phyloP scores from a whole-genome alignment of 2,888 invertebrate species.

The Nycteola revayana region DNA sequence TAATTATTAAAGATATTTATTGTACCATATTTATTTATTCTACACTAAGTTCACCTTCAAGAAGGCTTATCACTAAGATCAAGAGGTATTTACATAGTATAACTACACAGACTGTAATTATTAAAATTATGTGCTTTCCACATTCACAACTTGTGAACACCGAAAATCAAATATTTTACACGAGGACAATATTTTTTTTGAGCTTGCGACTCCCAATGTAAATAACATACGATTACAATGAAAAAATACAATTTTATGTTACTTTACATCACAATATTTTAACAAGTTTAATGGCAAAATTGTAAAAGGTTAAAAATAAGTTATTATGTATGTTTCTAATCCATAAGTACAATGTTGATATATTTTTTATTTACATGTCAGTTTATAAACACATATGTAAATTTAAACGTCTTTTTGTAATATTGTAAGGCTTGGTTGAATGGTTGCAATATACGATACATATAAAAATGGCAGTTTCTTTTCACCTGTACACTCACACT shows the following conservation, averaged over 20 bases:
- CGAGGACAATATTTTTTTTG: conserved; percentile 16
- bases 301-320: conserved; percentile 7
- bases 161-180: conserved; percentile 12
- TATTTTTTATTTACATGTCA: too few relatives aligned
- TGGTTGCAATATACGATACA: conserved; percentile 26
- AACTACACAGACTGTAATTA: conserved; percentile 22
- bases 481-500: conserved; percentile 3
- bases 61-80: conserved; percentile 28
- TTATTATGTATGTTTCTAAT: conserved; percentile 17
- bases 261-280: conserved; percentile 12
- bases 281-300: too few relatives aligned
- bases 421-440: conserved; percentile 23
- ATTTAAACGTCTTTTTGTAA: conserved; percentile 18
- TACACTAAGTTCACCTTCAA: conserved; percentile 31
- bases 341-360: conserved; percentile 23
- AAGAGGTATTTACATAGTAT: conserved; percentile 32
- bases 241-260: conserved; percentile 32
- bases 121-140: conserved; percentile 19
- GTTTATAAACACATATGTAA: conserved; percentile 15
- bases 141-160: conserved; percentile 11
- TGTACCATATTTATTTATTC: conserved; percentile 41
- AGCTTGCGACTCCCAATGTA: conserved; percentile 19
- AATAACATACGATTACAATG: conserved; percentile 23
- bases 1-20: conserved; percentile 42
- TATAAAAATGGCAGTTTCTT: conserved; percentile 29